Evolutionary conservation across 2,113 vertebrate species (phyloP), one percentile per base, ranked within the genome.

Genomic region (Noturus placidus): DNA sequence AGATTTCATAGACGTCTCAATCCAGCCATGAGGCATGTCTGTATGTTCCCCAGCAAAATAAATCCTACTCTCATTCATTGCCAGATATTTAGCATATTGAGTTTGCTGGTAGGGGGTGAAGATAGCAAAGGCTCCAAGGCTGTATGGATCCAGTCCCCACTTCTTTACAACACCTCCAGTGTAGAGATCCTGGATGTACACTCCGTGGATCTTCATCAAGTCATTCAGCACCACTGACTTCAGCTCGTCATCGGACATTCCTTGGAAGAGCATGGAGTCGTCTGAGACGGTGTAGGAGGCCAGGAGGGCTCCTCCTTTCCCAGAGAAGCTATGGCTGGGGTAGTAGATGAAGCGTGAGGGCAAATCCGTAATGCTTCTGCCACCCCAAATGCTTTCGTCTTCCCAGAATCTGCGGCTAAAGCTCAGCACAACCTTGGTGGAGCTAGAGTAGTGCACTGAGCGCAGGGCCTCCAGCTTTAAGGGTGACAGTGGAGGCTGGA

Each of bases 41-140:
- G 96, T 67, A 80, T 98, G 97, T n/a, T 98, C 97, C 0, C 97
- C 97, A 0, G 96, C 96, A 17, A 98, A 97, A 84, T 96, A 90
- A 15, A 97, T 89, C 57, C 93, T 87, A 0, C 93, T 94, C 83
- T 97, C 95, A 0, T 84, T 93, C 78, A 91, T 5, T 30, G 96
- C 96, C 33, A 98, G 93, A 1, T 88, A 89, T 3, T 0, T 4
- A 0, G 93, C 93, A 65, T 94, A 97, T 74, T 96, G 92, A 0
- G 38, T 82, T 15, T 93, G 93, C 90, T 97, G 96, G 90, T 96
- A 97, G 0, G 97, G 96, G 0, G 95, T 97, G 93, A 96, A 96
- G 74, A 96, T 89, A 0, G 96, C 93, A 1, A 96, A 96, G 0
- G 96, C 95, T 0, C 97, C 97, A 2, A 95, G 61, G 46, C 95